A percentile compares a stretch with the other conserved stretches of the same genome.
These are phyloP conservation scores for Aplocera efformata DNA, from an alignment of 2,888 invertebrate genomes.

Conservation along the genomic window DNA sequence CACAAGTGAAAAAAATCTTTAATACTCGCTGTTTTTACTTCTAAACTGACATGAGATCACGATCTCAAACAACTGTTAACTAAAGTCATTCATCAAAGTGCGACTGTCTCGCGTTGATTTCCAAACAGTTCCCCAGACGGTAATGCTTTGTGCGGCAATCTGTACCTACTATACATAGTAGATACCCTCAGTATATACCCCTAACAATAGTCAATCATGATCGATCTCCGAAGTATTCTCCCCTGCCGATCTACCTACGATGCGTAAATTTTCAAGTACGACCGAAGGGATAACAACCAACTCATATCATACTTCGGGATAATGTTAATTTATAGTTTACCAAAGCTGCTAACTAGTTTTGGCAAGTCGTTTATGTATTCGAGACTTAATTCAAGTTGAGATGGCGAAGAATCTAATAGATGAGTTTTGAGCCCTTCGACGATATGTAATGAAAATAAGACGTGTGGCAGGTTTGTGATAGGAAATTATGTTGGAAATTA, in stretches of 20 bases:
- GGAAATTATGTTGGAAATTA: no score
- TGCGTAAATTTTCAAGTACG: background rate
- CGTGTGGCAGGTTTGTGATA: no score
- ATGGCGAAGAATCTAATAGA: slow-evolving; percentile 23
- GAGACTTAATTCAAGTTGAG: slow-evolving; percentile 59
- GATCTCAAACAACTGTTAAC: background rate
- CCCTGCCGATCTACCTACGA: slow-evolving; percentile 27
- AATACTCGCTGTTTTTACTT: no score
- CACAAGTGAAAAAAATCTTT: no score
- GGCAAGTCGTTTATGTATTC: slow-evolving; percentile 60
- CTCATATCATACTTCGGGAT: slow-evolving; percentile 44
- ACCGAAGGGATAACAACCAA: background rate
- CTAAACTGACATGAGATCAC: background rate
- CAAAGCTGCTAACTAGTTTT: slow-evolving; percentile 60
- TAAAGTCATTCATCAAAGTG: background rate
- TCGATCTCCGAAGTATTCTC: slow-evolving; percentile 29
- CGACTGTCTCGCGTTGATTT: background rate
- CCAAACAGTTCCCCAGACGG: background rate
- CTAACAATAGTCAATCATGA: slow-evolving; percentile 22
- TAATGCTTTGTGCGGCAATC: background rate
- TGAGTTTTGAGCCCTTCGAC: slow-evolving; percentile 7
- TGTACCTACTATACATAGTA: no score
- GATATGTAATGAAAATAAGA: background rate
- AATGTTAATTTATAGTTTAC: slow-evolving; percentile 61
- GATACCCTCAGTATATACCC: background rate